Evolutionary conservation across 2,797 vertebrate genomes (phyloP), one percentile per base, ranked within the genome.

Genomic region (Buceros bicornis): DNA sequence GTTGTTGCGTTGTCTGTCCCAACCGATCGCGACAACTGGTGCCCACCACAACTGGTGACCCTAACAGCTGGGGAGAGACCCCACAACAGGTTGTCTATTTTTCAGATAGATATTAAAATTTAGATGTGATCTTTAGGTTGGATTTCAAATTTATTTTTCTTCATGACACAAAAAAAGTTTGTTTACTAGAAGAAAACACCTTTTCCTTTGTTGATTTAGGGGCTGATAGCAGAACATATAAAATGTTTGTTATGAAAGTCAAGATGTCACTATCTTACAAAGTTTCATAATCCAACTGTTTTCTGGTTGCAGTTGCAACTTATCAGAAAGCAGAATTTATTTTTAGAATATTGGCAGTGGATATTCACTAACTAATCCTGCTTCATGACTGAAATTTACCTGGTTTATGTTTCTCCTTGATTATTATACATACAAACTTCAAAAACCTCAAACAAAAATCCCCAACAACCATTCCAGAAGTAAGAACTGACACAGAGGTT

Each of bases 381-480:
- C 50, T 89, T 79, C 17, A 37, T 37, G 12, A 51, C 29, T 67
- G n/a, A 31, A 31, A 31, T 42, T 62, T 86, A 19, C 21, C 3
- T n/a, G 4, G 3, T 78, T 33, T 66, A 24, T 56, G 5, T 53
- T 87, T 65, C 4, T 67, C 4, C 9, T 42, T 35, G 6, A 47
- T 40, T 74, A 40, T 42, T 87, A 22, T 25, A 70, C 3, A n/a
- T 18, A 51, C 9, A 3, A 57, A 64, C 13, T 72, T 72, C 10
- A 69, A 76, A 56, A 67, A 24, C 4, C 8, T 11, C 12, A 54
- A 43, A 5, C 3, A 77, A 51, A 43, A 45, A 33, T 5, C 25
- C 18, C 3, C 8, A 37, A 37, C 5, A 25, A 43, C 1, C 3
- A 31, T n/a, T 48, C 4, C 5, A 40, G 6, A 15, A 29, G 4